Conservation (phyloP, 2,113 vertebrate genomes). For the Diadophis punctatus region DNA sequence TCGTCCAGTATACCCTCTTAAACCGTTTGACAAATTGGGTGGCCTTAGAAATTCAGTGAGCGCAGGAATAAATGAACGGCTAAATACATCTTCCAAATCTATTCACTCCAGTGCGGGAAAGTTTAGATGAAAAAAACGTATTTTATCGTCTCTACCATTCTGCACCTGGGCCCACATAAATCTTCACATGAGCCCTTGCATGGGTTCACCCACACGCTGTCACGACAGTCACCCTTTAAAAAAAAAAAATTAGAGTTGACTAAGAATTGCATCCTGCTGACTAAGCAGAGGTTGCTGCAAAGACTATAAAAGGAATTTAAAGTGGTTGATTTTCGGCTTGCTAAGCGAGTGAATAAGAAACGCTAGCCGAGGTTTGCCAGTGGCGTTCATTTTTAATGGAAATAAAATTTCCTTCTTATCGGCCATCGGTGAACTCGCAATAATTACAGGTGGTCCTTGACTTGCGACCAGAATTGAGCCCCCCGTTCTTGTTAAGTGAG, state of each 20-base stretch:
- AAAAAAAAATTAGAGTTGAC: neutral
- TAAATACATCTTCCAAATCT: neutral
- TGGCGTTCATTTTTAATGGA: neutral
- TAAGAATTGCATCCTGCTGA: neutral
- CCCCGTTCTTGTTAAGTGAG: neutral
- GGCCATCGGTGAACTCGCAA: neutral
- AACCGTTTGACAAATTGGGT: neutral
- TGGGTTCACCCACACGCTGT: neutral
- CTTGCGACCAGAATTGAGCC: neutral
- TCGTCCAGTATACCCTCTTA: neutral
- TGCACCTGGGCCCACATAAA: neutral
- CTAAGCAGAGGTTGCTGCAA: neutral
- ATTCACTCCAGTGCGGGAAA: neutral
- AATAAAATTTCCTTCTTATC: neutral
- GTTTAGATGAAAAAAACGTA: neutral
- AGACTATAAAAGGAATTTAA: neutral
- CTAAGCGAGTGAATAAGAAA: neutral
- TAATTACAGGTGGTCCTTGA: neutral
- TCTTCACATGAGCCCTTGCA: neutral
- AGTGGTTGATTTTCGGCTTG: neutral
- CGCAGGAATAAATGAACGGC: neutral
- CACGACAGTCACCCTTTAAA: neutral
- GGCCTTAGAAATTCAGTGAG: neutral
- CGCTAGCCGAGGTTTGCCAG: neutral
- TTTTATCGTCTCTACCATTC: neutral